Evolutionary conservation across 1,140 invertebrate genomes (phyloP).

Genomic region (Steinernema khuongi): DNA sequence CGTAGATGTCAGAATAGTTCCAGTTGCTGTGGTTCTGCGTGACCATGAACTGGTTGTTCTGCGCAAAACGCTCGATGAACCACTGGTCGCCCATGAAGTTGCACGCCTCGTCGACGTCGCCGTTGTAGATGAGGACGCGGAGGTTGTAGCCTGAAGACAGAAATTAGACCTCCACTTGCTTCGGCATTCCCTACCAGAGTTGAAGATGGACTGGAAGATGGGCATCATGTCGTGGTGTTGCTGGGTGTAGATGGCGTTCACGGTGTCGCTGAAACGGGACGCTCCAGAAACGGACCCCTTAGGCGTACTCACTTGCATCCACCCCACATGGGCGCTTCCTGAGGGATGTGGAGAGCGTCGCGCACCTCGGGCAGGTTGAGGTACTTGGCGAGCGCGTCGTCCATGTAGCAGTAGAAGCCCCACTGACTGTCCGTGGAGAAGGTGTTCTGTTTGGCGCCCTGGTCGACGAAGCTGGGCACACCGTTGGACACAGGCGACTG

Average conservation of each 20-base stretch:
- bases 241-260: constrained; percentile 39
- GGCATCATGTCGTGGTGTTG: constrained; percentile 33
- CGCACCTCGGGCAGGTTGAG: constrained; percentile 59
- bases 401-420: constrained; percentile 34
- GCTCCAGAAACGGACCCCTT: not conserved
- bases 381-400: constrained; percentile 50
- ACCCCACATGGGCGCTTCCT: constrained; percentile 48
- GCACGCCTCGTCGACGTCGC: constrained; percentile 64
- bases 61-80: constrained; percentile 60
- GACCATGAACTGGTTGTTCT: not conserved
- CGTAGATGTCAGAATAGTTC: not conserved
- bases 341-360: constrained; percentile 60
- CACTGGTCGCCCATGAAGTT: constrained; percentile 64
- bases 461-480: constrained; percentile 23
- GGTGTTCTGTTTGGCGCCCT: constrained; percentile 40
- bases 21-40: constrained; percentile 30
- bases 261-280: constrained; percentile 18
- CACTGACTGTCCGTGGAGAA: constrained; percentile 36
- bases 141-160: constrained; percentile 46
- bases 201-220: constrained; percentile 32
- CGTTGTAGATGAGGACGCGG: constrained; percentile 62
- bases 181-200: constrained; percentile 11
- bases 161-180: not conserved
- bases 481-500: not conserved
- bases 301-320: constrained; percentile 30